These are phyloP conservation scores for Leptocoma aspasia DNA, from an alignment of 2,113 vertebrate species.

Conservation along the genomic window DNA sequence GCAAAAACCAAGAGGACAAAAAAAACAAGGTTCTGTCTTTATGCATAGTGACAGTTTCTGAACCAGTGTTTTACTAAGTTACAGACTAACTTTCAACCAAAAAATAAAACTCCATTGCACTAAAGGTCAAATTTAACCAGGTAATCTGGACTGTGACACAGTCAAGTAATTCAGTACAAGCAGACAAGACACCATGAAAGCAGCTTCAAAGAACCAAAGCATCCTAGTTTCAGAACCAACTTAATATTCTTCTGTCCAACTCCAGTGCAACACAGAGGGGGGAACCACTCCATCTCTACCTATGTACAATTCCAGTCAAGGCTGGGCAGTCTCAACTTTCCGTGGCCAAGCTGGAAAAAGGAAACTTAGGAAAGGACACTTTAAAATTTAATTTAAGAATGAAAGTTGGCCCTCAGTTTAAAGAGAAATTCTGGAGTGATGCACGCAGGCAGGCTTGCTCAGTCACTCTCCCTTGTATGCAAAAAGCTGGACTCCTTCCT, in stretches of 20 bases:
- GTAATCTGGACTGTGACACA: slow-evolving; percentile 27
- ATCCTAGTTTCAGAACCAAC: slow-evolving; percentile 39
- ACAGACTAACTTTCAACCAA: slow-evolving; percentile 5
- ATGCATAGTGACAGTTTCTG: slow-evolving; percentile 52
- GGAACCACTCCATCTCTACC: neutral
- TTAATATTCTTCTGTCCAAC: slow-evolving; percentile 6
- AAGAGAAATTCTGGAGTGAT: slow-evolving; percentile 27
- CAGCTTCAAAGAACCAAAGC: slow-evolving; percentile 67
- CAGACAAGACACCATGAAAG: slow-evolving; percentile 49
- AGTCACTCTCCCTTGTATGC: neutral
- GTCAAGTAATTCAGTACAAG: slow-evolving; percentile 54
- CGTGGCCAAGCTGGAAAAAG: slow-evolving; percentile 43
- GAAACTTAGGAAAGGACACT: slow-evolving; percentile 64
- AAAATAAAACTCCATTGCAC: slow-evolving; percentile 67
- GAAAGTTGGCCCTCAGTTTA: slow-evolving; percentile 9
- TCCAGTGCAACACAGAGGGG: slow-evolving; percentile 25
- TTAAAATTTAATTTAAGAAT: slow-evolving; percentile 53
- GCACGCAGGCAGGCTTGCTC: neutral
- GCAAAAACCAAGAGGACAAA: neutral
- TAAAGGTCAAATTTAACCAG: slow-evolving; percentile 52
- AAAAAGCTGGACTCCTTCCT: neutral
- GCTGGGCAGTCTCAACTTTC: neutral
- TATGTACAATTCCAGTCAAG: slow-evolving; percentile 38
- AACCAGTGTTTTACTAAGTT: slow-evolving; percentile 77
- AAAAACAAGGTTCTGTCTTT: neutral